Base-by-base conservation (phyloP, 1,140 invertebrate genomes). In the Zaprionus tsacasi region DNA sequence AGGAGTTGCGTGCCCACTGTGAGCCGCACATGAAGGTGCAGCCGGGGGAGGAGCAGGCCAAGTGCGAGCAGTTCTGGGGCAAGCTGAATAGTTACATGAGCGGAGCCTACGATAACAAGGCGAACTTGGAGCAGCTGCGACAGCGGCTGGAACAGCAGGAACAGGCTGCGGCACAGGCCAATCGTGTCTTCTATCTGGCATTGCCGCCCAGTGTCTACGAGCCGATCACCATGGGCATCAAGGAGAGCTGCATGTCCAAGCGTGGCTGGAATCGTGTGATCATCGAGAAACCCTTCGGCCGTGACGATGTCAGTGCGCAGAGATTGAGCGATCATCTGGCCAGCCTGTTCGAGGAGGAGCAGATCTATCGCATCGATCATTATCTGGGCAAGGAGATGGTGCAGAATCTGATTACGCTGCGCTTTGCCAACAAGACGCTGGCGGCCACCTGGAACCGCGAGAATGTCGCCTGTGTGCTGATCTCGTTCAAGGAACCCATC, bases 371-470 rank as follows among this genome's bases (percentile, higher is more conserved):
- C 77, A 99, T 99, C 79, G 99, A 99, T 93, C 99, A 99, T 93
- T 99, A 99, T 93, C 94, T 99, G 36, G 99, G 99, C 17, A 99
- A 99, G 93, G 99, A 99, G 94, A 99, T 99, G 99, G 99, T 99
- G 6, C 99, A 99, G 93, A 99, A 99, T 94, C 93, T 99, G 25
- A 98, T 99, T 96, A 98, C 98, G 12, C 94, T 95, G 68, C 95
- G 97, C 82, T 99, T 99, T 93, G 97, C 95, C 21, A 99, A 99
- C 93, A 94, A 96, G 82, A 96, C 98, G 68, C 98, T 98, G 80
- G 95, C 94, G 61, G 97, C 97, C n/a, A 97, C 97, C 2, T 98
- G 98, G 98, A 98, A 98, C 93, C 94, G 98, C 10, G 98, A 99
- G 91, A 97, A 98, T 91, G 97, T 99, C 87, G 97, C 99, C 1